phyloP scores from a whole-genome alignment of 2,888 invertebrate genomes.

The Cepaea hortensis region DNA sequence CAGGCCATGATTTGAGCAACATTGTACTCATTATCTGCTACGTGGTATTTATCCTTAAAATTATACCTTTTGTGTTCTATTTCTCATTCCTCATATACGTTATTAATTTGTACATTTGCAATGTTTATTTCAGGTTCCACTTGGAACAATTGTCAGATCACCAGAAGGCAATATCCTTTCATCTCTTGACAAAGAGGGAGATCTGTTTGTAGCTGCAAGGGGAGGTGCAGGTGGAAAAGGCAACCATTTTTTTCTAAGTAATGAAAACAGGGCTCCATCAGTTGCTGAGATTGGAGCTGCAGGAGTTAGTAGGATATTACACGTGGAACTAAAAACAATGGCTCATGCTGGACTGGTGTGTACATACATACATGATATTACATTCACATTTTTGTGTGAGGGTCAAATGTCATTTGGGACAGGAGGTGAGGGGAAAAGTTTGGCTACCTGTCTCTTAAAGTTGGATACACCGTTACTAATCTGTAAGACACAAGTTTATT shows the following conservation, averaged over 20 bases:
- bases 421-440: background rate
- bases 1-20: too few species aligned
- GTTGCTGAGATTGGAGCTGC: constrained; percentile 90
- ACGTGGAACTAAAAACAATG: constrained; percentile 91
- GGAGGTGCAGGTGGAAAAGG: constrained; percentile 98
- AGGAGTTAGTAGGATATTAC: constrained; percentile 83
- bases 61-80: background rate
- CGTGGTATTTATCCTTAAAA: background rate
- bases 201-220: constrained; percentile 92
- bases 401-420: background rate
- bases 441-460: background rate
- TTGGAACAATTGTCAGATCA: constrained; percentile 86
- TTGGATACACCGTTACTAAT: too few species aligned
- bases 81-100: background rate
- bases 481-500: too few species aligned
- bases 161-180: constrained; percentile 81
- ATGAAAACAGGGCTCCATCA: constrained; percentile 86
- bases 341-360: constrained; percentile 88
- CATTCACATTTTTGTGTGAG: background rate
- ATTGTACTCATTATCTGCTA: too few species aligned
- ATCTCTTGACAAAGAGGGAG: constrained; percentile 82
- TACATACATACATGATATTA: background rate
- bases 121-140: constrained; percentile 81
- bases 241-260: constrained; percentile 91
- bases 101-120: background rate